Percentiles rank a stretch among this genome's conserved stretches.
Evolutionary conservation across 2,113 vertebrate species (phyloP).

Genomic region (Leucopsar rothschildi): DNA sequence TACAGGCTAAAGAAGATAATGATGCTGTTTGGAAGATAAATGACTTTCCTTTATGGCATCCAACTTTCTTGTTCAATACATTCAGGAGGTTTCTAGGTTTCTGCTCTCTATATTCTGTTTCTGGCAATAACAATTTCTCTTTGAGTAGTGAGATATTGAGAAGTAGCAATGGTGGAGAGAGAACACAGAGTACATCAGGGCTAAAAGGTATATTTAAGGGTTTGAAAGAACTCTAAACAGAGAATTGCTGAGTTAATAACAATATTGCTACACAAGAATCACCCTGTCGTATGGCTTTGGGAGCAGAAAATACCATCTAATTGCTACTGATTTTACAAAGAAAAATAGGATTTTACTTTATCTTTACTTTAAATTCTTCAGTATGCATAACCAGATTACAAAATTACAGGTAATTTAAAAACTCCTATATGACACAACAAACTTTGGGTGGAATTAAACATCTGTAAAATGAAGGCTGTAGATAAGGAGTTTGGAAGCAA

Average conservation of each 20-base stretch:
- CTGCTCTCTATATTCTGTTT: background rate
- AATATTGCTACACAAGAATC: background rate
- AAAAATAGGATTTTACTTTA: background rate
- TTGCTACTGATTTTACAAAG: background rate
- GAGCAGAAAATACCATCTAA: background rate
- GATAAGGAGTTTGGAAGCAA: background rate
- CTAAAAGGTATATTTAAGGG: background rate
- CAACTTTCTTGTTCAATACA: background rate
- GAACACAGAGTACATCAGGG: background rate
- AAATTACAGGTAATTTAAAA: background rate
- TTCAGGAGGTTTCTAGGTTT: background rate
- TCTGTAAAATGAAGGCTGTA: background rate
- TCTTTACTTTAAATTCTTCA: background rate
- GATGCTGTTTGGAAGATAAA: background rate
- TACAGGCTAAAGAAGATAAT: background rate
- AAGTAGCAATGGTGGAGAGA: background rate
- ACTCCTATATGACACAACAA: background rate
- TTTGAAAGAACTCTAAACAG: background rate
- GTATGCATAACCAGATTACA: background rate
- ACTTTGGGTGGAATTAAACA: background rate
- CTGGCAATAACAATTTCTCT: background rate
- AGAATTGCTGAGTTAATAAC: background rate
- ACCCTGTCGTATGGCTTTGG: background rate
- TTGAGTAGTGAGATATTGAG: background rate
- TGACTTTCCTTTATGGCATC: background rate